Percentiles rank a stretch among this genome's conserved stretches.
Conservation (phyloP, 2,797 vertebrate genomes). For the Pseudochirops cupreus region DNA sequence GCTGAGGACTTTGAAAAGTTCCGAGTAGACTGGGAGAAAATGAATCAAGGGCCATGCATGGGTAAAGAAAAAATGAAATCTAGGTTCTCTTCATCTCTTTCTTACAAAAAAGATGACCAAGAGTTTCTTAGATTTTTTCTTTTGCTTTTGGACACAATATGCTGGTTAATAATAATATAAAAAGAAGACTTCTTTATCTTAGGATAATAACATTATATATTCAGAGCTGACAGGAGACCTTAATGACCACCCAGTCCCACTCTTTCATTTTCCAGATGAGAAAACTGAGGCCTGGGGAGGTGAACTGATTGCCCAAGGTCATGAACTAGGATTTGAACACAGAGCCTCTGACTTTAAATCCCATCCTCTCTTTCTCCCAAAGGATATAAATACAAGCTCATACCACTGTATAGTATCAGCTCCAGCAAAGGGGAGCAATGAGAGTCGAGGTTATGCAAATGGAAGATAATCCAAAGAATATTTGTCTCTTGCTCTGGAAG, state of each 20-base stretch:
- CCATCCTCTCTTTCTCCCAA: background rate
- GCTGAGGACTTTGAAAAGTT: constrained; percentile 27
- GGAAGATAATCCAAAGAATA: background rate
- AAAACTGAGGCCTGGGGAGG: background rate
- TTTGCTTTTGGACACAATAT: background rate
- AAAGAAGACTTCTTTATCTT: background rate
- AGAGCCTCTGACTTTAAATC: background rate
- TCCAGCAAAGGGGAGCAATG: background rate
- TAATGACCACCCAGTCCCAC: background rate
- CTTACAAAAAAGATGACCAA: background rate
- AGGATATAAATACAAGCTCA: background rate
- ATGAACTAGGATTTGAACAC: background rate
- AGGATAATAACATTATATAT: background rate
- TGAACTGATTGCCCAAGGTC: background rate
- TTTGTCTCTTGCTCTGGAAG: background rate
- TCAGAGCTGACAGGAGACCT: background rate
- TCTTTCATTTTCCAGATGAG: background rate
- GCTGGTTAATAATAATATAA: background rate
- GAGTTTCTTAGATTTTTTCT: background rate
- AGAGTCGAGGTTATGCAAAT: background rate
- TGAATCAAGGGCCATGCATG: background rate
- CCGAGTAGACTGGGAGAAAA: constrained; percentile 19
- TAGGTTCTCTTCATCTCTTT: constrained; percentile 4
- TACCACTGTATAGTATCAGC: background rate
- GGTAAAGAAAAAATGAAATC: background rate